Conservation (phyloP, 2,797 vertebrate genomes). For the Malacoctenus gilli region DNA sequence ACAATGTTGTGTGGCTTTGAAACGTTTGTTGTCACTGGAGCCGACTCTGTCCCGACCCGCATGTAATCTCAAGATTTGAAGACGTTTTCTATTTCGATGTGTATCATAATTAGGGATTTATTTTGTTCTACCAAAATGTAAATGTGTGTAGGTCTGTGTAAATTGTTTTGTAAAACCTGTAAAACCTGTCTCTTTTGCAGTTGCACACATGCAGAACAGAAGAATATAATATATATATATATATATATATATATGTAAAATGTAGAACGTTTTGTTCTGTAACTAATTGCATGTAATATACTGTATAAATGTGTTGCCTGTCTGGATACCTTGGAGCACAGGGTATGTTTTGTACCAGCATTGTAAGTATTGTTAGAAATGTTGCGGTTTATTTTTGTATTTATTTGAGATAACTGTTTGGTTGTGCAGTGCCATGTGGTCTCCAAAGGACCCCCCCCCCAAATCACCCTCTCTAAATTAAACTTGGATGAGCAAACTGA, state of each 20-base stretch:
- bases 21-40: conserved; percentile 51
- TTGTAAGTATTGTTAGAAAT: conserved; percentile 91
- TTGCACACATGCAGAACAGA: conserved; percentile 80
- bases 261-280: conserved; percentile 79
- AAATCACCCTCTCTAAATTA: conserved; percentile 1
- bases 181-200: conserved; percentile 82
- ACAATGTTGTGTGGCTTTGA: conserved; percentile 61
- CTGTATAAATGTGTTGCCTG: conserved; percentile 87
- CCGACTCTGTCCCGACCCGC: conserved; percentile 55
- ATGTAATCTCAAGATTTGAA: conserved; percentile 72
- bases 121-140: conserved; percentile 85
- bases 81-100: conserved; percentile 61
- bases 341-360: conserved; percentile 92
- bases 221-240: conserved; percentile 67
- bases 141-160: conserved; percentile 81
- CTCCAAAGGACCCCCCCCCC: conserved; percentile 70
- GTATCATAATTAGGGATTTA: conserved; percentile 79
- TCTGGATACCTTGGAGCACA: conserved; percentile 88
- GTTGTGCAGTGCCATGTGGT: conserved; percentile 84
- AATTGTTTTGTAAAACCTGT: conserved; percentile 87
- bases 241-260: conserved; percentile 73
- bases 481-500: conserved; percentile 17
- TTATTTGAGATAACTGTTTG: conserved; percentile 79
- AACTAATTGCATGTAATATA: conserved; percentile 91
- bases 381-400: conserved; percentile 88